Evolutionary conservation across 1,140 invertebrate species (phyloP), one percentile per base, ranked within the genome.

Genomic region (Leptopilina boulardi): DNA sequence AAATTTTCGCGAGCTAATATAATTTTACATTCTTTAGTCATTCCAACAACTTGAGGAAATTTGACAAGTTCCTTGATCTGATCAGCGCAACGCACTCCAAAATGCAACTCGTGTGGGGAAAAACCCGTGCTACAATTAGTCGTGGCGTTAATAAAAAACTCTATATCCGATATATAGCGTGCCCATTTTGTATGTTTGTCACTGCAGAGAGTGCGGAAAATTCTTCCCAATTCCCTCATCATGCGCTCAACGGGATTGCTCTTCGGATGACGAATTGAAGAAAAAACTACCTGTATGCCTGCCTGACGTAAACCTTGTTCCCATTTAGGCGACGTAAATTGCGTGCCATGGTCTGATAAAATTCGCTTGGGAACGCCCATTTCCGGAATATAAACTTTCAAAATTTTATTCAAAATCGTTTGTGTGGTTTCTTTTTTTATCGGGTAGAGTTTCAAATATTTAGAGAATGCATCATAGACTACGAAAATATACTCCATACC

Each of bases 61-160:
- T 66, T 66, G 0, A n/a, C 26, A 23, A 21, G 47, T 30, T 34
- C 26, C 15, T 41, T 15, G 15, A 59, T 59, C 3, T 9, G 9
- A 13, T 70, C 66, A 34, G 8, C 23, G 2, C 23, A 26, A 13
- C 34, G 26, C 2, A 44, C 47, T n/a, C 88, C 87, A 75, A 78
- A 87, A 8, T 89, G 19, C 0, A 91, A 56, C 70, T 88, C 83
- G 70, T 72, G 84, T 0, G 91, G 88, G 0, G 82, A 83, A 73
- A 74, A 88, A 0, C 85, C 82, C 0, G 86, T 91, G 41, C 80
- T 82, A n/a, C 77, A 51, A 75, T 91, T 88, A 13, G 78, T 76
- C 3, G 86, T 79, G 9, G 83, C 80, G 75, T 91, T 91, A 71
- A 89, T 87, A 5, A 83, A 74, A 5, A 77, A 21, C 71, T 85